Percentiles rank a stretch among this genome's conserved stretches.
Conservation (phyloP, 2,113 vertebrate species). For the Ochotona curzoniae region DNA sequence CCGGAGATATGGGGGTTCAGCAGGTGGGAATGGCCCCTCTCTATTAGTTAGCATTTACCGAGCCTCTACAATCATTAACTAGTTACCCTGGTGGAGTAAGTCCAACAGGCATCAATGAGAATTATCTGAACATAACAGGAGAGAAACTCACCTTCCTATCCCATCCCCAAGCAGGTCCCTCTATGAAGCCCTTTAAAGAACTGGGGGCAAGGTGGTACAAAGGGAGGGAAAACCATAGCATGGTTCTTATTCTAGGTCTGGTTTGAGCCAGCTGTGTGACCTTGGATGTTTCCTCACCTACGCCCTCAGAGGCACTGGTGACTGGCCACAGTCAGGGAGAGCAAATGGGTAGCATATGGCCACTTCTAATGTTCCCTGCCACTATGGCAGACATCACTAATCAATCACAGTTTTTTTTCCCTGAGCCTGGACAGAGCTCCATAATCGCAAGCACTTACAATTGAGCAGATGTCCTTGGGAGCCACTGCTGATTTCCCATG, state of each 20-base stretch:
- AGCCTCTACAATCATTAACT: constrained; percentile 73
- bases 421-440: neutral
- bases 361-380: neutral
- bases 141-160: constrained; percentile 6
- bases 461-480: neutral
- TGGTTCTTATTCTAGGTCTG: neutral
- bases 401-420: constrained; percentile 16
- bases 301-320: neutral
- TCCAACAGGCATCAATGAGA: constrained; percentile 15
- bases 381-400: constrained; percentile 33
- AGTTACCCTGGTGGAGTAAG: neutral
- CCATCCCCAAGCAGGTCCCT: neutral
- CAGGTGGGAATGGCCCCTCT: constrained; percentile 1
- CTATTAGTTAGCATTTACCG: constrained; percentile 60
- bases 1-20: constrained; percentile 43
- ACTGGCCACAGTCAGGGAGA: constrained; percentile 16
- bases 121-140: neutral
- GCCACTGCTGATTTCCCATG: neutral
- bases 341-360: constrained; percentile 5
- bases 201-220: neutral
- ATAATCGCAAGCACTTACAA: neutral
- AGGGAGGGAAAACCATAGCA: neutral
- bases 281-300: neutral
- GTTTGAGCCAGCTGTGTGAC: constrained; percentile 23
- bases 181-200: neutral